Conservation (phyloP, 2,113 vertebrate species). For the Calypte anna region DNA sequence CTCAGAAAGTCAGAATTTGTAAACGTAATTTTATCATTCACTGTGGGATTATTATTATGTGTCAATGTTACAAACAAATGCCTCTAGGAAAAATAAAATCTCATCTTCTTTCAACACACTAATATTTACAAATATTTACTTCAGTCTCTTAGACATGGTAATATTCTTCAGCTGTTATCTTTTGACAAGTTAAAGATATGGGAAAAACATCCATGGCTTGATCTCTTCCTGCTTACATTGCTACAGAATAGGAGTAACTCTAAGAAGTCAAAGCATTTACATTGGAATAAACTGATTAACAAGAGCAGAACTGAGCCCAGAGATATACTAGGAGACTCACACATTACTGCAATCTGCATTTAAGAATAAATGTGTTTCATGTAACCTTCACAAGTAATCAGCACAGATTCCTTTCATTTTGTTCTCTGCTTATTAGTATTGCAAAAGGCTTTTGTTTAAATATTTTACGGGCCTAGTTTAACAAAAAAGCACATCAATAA, state of each 20-base stretch:
- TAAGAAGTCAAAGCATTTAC: neutral
- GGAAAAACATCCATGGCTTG: neutral
- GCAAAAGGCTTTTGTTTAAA: conserved; percentile 26
- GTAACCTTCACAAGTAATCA: neutral
- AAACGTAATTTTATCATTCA: conserved; percentile 35
- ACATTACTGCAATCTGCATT: neutral
- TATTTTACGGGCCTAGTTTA: conserved; percentile 34
- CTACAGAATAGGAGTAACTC: neutral
- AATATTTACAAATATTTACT: conserved; percentile 56
- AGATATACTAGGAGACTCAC: neutral
- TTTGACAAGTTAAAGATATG: neutral
- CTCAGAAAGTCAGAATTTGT: conserved; percentile 2
- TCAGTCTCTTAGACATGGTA: neutral
- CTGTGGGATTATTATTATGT: neutral
- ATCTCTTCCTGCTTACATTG: neutral
- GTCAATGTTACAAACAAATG: conserved; percentile 29
- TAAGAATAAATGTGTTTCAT: conserved; percentile 28
- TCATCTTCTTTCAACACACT: conserved; percentile 28
- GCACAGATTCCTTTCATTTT: neutral
- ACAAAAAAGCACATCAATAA: conserved; percentile 42
- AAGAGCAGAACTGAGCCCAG: neutral
- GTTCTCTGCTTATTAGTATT: neutral
- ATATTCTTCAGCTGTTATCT: conserved; percentile 17
- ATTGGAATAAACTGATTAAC: neutral
- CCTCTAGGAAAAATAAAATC: conserved; percentile 22